phyloP scores from a whole-genome alignment of 2,797 vertebrate genomes.

The Argyrosomus regius region DNA sequence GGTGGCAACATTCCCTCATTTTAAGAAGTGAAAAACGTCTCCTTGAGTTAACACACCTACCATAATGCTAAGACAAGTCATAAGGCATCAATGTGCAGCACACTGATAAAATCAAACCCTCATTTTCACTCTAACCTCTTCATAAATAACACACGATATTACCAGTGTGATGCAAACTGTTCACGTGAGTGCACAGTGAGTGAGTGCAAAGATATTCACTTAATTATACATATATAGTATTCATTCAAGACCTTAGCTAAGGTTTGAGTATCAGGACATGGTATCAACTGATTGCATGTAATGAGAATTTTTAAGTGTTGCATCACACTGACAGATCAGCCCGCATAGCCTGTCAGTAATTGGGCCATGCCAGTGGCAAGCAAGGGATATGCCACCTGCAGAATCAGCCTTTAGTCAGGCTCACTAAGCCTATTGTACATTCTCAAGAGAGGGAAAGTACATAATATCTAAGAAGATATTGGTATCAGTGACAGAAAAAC shows the following conservation, averaged over 20 bases:
- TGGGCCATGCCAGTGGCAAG: conserved; percentile 1
- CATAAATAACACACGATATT: too few species aligned
- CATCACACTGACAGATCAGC: conserved; percentile 1
- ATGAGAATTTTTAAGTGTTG: conserved; percentile 12
- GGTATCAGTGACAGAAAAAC: conserved; percentile 23
- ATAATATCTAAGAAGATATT: conserved; percentile 2
- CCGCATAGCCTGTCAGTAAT: not conserved
- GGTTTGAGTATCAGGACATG: conserved; percentile 15
- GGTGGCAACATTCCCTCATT: conserved; percentile 51
- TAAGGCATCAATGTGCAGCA: conserved; percentile 4
- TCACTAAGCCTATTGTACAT: conserved; percentile 17
- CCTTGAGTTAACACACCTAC: not conserved
- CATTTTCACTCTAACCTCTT: not conserved
- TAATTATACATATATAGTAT: not conserved
- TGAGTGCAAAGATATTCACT: not conserved
- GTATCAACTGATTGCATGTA: conserved; percentile 9
- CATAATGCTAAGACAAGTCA: not conserved
- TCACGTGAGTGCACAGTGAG: not conserved
- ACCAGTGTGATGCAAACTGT: not conserved
- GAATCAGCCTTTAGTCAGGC: not conserved
- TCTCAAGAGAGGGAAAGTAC: conserved; percentile 22
- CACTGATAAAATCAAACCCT: conserved; percentile 4
- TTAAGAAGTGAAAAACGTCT: not conserved
- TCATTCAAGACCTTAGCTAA: too few species aligned
- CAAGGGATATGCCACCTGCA: conserved; percentile 9